These are phyloP conservation scores for Emmelina monodactyla DNA, from an alignment of 2,888 invertebrate genomes.

Conservation along the genomic window DNA sequence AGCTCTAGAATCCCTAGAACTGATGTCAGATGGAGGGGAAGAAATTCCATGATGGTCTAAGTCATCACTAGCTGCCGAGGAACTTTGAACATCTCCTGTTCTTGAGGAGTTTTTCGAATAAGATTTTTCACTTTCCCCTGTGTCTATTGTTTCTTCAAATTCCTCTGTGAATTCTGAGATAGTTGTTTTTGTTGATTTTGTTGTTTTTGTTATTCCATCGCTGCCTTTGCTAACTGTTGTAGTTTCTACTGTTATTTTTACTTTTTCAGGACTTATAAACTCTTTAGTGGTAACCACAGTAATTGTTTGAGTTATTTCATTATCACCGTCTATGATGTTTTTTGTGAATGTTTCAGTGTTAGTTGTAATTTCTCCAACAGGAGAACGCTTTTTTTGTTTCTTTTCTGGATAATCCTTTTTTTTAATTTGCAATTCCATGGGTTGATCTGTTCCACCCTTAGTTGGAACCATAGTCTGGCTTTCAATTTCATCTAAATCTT, in stretches of 20 bases:
- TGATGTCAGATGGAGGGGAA: slow-evolving; percentile 70
- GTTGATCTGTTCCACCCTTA: slow-evolving; percentile 11
- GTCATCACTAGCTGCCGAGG: slow-evolving; percentile 72
- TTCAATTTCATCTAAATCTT: slow-evolving; percentile 46
- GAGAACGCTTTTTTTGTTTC: slow-evolving; percentile 45
- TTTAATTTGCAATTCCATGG: slow-evolving; percentile 23
- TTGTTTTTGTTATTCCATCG: slow-evolving; percentile 56
- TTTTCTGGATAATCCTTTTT: slow-evolving; percentile 23
- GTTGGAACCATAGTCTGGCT: slow-evolving; percentile 34
- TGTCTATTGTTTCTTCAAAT: slow-evolving; percentile 52
- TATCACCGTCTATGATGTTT: slow-evolving; percentile 46
- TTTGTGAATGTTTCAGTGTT: slow-evolving; percentile 56
- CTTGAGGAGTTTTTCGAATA: slow-evolving; percentile 57
- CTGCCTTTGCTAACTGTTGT: slow-evolving; percentile 53
- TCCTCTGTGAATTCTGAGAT: slow-evolving; percentile 59
- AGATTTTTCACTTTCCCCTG: slow-evolving; percentile 56
- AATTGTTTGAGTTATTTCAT: slow-evolving; percentile 52
- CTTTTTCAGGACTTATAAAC: slow-evolving; percentile 55
- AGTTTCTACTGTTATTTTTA: slow-evolving; percentile 55
- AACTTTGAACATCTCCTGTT: slow-evolving; percentile 62
- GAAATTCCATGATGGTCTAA: slow-evolving; percentile 62
- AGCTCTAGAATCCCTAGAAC: slow-evolving; percentile 66
- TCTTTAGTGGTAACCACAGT: slow-evolving; percentile 59
- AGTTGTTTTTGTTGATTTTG: slow-evolving; percentile 58
- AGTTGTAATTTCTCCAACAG: slow-evolving; percentile 53